phyloP scores from a whole-genome alignment of 2,888 invertebrate genomes.

The Epirrita christyi region DNA sequence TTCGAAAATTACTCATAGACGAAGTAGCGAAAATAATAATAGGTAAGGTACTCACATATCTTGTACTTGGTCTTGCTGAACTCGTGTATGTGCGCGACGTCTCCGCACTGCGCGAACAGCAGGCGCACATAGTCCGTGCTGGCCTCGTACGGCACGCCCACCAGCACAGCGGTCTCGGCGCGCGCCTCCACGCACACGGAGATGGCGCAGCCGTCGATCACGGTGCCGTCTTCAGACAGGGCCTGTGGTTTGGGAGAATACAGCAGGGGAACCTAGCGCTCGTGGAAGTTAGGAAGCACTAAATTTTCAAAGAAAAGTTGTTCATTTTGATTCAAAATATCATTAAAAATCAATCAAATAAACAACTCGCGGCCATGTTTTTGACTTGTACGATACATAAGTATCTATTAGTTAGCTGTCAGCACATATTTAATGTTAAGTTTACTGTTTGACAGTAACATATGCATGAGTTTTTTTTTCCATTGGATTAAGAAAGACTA shows the following conservation, averaged over 20 bases:
- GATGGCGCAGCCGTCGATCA: constrained; percentile 67
- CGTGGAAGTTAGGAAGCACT: neutral
- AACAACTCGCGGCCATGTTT: too few relatives aligned
- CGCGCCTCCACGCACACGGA: constrained; percentile 74
- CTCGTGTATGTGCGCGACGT: constrained; percentile 79
- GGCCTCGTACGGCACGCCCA: constrained; percentile 80
- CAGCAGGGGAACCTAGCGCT: neutral
- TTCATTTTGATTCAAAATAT: too few relatives aligned
- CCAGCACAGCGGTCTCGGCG: constrained; percentile 78
- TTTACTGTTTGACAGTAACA: too few relatives aligned
- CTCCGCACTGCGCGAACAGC: constrained; percentile 77
- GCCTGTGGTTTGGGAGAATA: constrained; percentile 54
- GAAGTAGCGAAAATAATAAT: too few relatives aligned
- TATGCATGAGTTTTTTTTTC: too few relatives aligned
- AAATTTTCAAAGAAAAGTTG: neutral
- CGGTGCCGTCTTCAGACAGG: constrained; percentile 68
- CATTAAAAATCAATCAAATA: too few relatives aligned
- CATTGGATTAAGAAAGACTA: neutral
- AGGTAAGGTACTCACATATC: constrained; percentile 65
- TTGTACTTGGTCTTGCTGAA: constrained; percentile 83
- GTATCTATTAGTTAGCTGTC: too few relatives aligned
- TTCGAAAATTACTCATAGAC: too few relatives aligned
- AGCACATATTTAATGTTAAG: too few relatives aligned
- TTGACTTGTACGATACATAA: too few relatives aligned
- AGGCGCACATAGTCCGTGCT: constrained; percentile 73